Base-by-base conservation (phyloP, 2,113 vertebrate species). In the Crotalus viridis region DNA sequence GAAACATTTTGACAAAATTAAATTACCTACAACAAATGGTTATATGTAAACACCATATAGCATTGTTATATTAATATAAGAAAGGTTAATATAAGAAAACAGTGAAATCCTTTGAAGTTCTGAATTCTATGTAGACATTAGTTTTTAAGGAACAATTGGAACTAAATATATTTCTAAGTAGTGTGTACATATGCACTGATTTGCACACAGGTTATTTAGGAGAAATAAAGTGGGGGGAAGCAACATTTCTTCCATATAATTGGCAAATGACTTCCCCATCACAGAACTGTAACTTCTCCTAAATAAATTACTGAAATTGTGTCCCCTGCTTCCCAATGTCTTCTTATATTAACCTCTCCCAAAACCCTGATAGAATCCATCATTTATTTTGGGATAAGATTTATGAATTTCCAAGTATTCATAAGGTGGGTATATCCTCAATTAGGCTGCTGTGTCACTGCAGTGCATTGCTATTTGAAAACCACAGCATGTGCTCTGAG, bases 201-300 rank as follows among this genome's bases (percentile, higher is more conserved):
- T n/a, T 33, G 43, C 17, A 87, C 39, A 28, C 15, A 87, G 39
- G 26, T 43, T 28, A 15, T 33, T 15, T 91, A 88, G 48, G 48
- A 51, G 48, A 51, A 87, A 86, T 55, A 89, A 43, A 85, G 22
- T 74, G 93, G 86, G 85, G 87, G 19, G 9, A 90, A 87, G 91
- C 90, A 92, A 46, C 2, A 91, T 39, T 91, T 91, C 8, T 3
- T 6, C 51, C 46, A 92, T 85, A 88, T 59, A 10, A 95, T 92
- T 91, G 81, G 93, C 89, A 43, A 94, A 87, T 26, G 33, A 91
- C 57, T 87, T 57, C 28, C 10, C 59, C 24, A 61, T 64, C 26
- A 28, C 26, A 64, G 10, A 12, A 64, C 26, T 64, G 26, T 64
- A 24, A 59, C 57, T 64, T 64, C 61, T 64, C 59, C 3, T 61